Evolutionary conservation across 2,113 vertebrate genomes (phyloP).

Genomic region (Vicugna pacos): DNA sequence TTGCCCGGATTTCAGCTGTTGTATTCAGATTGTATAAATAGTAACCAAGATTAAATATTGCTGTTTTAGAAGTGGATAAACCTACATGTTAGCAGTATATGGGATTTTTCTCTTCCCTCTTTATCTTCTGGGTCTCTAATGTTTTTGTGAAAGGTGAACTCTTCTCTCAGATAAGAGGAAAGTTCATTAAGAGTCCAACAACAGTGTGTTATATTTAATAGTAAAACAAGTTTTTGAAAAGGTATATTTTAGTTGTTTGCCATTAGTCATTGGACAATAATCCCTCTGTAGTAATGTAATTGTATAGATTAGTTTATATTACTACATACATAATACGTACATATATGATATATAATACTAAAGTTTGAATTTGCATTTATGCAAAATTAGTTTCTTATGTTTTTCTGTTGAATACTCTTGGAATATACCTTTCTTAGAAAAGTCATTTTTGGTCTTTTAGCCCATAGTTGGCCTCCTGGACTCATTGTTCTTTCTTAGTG

Average conservation of each 20-base stretch:
- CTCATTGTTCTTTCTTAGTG: not conserved
- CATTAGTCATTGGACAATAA: not conserved
- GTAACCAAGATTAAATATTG: not conserved
- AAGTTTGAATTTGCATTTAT: constrained; percentile 40
- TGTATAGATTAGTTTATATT: not conserved
- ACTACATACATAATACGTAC: not conserved
- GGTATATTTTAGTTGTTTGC: not conserved
- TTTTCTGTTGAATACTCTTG: not conserved
- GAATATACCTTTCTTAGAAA: not conserved
- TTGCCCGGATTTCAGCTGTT: not conserved
- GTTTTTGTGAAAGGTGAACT: constrained; percentile 32
- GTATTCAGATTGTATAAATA: not conserved
- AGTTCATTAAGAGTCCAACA: not conserved
- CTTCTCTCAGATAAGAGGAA: not conserved
- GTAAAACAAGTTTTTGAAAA: not conserved
- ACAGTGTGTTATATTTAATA: not conserved
- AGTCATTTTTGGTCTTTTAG: constrained; percentile 6
- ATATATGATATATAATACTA: not conserved
- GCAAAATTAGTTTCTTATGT: not conserved
- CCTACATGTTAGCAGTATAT: not conserved
- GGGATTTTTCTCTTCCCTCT: not conserved
- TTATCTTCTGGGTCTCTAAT: not conserved
- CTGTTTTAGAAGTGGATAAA: not conserved
- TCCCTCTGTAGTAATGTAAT: not conserved
- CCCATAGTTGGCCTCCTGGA: not conserved